Base-by-base conservation (phyloP, 2,888 invertebrate species). In the Tanaodytes sp. region DNA sequence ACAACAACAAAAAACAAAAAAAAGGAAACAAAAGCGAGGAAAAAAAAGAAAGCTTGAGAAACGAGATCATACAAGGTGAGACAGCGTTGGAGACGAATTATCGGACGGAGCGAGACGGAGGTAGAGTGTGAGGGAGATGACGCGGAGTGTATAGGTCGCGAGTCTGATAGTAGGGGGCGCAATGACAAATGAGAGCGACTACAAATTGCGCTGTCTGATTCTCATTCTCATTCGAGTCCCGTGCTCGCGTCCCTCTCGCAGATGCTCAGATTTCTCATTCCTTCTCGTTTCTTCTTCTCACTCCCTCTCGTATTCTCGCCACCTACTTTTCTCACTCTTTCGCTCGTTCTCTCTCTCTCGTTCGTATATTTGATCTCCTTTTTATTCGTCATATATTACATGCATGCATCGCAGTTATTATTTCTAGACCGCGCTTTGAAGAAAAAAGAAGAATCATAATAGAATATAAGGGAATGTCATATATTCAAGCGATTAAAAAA, bases 131-230 rank as follows among this genome's bases (percentile, higher is more conserved):
- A 33, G 58, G 43, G 54, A 58, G 63, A 52, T 43, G 20, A 51
- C 30, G 45, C 39, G 37, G 45, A 48, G 64, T 51, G 70, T 70
- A 70, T 59, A 65, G 61, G 59, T 59, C 64, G 59, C 70, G 61
- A 61, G 45, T 59, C 55, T 57, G 65, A 61, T 70, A 71, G 75
- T 75, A 67, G 75, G 75, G 74, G 74, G 74, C 72, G 76, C 76
- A 78, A 79, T 82, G 81, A 82, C 81, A 82, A 81, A 82, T 81
- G 82, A 82, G 81, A 79, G 76, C 80, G 76, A 77, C 77, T 79
- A 80, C 80, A 81, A 81, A 82, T 82, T 82, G 80, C 79, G 72
- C 79, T 79, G 79, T 76, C 80, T 74, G 76, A 76, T 77, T 79
- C 79, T 79, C 79, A 76, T 78, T 80, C 79, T 76, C 77, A 80